These are phyloP conservation scores for Therioaphis trifolii DNA, from an alignment of 2,888 invertebrate genomes.

Conservation along the genomic window DNA sequence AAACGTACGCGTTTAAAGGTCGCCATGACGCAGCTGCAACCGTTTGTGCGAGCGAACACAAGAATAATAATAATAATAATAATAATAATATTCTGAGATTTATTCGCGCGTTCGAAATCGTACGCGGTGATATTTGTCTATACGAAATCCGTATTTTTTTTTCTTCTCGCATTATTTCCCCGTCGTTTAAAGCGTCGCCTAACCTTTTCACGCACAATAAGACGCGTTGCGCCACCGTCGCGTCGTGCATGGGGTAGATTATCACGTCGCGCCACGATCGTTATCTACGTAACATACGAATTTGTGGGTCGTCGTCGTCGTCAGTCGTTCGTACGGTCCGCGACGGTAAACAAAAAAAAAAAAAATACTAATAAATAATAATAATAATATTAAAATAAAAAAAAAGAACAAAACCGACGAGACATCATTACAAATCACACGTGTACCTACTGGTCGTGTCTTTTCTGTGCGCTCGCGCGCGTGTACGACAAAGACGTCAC, in stretches of 20 bases:
- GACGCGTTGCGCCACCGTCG: background rate
- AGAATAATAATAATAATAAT: background rate
- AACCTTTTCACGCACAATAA: background rate
- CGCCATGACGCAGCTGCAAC: background rate
- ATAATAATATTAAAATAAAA: no score
- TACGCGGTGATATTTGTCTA: background rate
- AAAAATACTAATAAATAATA: background rate
- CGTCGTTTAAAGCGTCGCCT: background rate
- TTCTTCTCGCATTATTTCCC: no score
- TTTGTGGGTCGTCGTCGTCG: slow-evolving; percentile 38
- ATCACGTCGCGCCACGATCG: slow-evolving; percentile 18
- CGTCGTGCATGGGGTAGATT: background rate
- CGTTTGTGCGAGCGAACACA: background rate
- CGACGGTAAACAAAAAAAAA: background rate
- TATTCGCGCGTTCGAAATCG: slow-evolving; percentile 9
- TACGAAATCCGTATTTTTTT: no score
- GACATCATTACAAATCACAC: slow-evolving; percentile 51
- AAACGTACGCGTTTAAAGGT: background rate
- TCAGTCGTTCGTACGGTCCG: background rate
- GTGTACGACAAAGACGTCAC: background rate
- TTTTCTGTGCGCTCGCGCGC: no score
- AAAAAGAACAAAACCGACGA: background rate
- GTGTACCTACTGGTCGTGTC: no score
- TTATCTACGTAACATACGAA: slow-evolving; percentile 20
- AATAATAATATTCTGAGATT: slow-evolving; percentile 15